Percentiles rank a stretch among this genome's conserved stretches.
phyloP scores from a whole-genome alignment of 2,888 invertebrate species.

The Pterostichus niger region DNA sequence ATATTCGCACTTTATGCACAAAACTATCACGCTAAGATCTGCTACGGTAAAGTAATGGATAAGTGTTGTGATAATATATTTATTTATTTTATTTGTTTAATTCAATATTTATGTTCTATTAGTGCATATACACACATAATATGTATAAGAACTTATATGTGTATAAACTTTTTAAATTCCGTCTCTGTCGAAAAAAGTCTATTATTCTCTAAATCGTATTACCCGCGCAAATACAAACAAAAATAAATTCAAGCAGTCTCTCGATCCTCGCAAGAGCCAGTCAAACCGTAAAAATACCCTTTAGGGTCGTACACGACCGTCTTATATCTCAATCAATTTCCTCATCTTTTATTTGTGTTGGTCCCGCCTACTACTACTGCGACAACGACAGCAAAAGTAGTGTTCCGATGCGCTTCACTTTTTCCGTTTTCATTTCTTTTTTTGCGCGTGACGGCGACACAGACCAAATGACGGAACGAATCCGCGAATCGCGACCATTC shows the following conservation, averaged over 20 bases:
- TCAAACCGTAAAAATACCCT: constrained; percentile 12
- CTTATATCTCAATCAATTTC: constrained; percentile 65
- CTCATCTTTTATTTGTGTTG: constrained; percentile 47
- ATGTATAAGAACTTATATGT: too few species aligned
- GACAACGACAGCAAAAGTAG: constrained; percentile 23
- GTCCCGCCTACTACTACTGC: constrained; percentile 17
- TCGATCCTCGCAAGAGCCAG: constrained; percentile 3
- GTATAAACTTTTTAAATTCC: background rate
- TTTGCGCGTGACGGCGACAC: constrained; percentile 21
- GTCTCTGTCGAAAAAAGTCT: background rate
- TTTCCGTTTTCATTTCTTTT: constrained; percentile 52
- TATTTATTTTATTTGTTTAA: too few species aligned
- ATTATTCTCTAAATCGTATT: constrained; percentile 10
- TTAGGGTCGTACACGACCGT: constrained; percentile 42
- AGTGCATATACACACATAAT: too few species aligned
- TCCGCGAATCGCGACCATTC: constrained; percentile 50
- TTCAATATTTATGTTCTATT: too few species aligned
- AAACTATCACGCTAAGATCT: too few species aligned
- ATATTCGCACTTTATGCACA: too few species aligned
- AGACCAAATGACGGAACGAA: constrained; percentile 56
- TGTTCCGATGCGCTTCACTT: constrained; percentile 41
- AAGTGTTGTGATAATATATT: too few species aligned
- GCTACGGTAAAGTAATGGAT: too few species aligned
- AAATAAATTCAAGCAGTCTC: constrained; percentile 1
- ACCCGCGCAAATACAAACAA: constrained; percentile 24